phyloP scores from a whole-genome alignment of 2,113 vertebrate genomes.

The Tragulus kanchil region DNA sequence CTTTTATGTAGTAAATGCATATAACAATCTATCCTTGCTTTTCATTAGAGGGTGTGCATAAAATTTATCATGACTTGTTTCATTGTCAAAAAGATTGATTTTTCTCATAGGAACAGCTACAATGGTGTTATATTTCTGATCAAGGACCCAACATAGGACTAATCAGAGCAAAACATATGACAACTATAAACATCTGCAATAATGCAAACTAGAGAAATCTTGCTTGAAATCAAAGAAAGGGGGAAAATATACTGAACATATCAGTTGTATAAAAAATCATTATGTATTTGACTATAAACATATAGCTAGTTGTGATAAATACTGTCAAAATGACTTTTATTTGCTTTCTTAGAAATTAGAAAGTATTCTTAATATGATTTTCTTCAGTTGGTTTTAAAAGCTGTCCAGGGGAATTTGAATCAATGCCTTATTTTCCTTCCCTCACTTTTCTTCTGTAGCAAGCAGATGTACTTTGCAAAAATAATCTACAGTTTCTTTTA shows the following conservation, averaged over 20 bases:
- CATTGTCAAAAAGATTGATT: conserved; percentile 28
- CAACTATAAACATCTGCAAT: neutral
- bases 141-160: neutral
- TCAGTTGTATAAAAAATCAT: neutral
- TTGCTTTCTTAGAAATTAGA: conserved; percentile 60
- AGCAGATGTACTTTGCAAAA: conserved; percentile 60
- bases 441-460: conserved; percentile 49
- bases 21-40: conserved; percentile 15
- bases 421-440: conserved; percentile 60
- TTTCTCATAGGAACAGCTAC: neutral
- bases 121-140: conserved; percentile 14
- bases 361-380: conserved; percentile 8
- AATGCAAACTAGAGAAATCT: conserved; percentile 16
- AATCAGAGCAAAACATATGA: neutral
- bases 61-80: conserved; percentile 23
- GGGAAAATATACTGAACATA: neutral
- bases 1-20: neutral
- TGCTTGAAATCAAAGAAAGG: neutral
- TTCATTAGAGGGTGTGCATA: neutral
- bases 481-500: conserved; percentile 1
- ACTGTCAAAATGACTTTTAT: conserved; percentile 27
- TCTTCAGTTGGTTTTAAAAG: conserved; percentile 47
- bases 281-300: conserved; percentile 25
- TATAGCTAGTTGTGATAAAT: neutral
- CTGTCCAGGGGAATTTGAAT: conserved; percentile 39